phyloP scores from a whole-genome alignment of 2,797 vertebrate species.

The Allobates femoralis region DNA sequence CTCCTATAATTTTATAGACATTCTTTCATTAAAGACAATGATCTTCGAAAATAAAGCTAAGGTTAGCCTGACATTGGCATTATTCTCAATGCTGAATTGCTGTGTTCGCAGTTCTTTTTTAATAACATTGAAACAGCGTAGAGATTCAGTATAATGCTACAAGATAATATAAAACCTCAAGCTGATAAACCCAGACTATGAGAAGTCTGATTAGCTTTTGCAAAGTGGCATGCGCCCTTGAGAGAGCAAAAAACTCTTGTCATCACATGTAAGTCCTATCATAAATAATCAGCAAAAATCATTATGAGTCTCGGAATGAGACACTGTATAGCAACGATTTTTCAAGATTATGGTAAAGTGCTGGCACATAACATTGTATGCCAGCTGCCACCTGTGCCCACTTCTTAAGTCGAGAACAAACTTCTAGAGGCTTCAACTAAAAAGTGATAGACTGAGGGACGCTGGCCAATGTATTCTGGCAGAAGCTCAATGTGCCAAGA shows the following conservation, averaged over 20 bases:
- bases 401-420: too few relatives aligned
- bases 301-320: too few relatives aligned
- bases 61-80: neutral
- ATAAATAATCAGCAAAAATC: neutral
- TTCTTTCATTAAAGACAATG: neutral
- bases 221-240: neutral
- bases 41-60: neutral
- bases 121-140: neutral
- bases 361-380: too few relatives aligned
- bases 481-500: too few relatives aligned
- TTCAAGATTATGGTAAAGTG: too few relatives aligned
- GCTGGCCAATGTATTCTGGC: too few relatives aligned
- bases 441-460: too few relatives aligned
- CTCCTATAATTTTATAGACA: neutral
- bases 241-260: neutral
- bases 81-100: neutral
- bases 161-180: slow-evolving; percentile 18
- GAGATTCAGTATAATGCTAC: neutral
- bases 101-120: slow-evolving; percentile 3
- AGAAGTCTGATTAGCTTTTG: neutral
- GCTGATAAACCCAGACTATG: neutral
- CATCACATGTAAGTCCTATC: neutral
- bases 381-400: too few relatives aligned
- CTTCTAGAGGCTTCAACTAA: too few relatives aligned
- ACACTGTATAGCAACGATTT: too few relatives aligned